Base-by-base conservation (phyloP, 2,113 vertebrate genomes). In the Entomyzon cyanotis region DNA sequence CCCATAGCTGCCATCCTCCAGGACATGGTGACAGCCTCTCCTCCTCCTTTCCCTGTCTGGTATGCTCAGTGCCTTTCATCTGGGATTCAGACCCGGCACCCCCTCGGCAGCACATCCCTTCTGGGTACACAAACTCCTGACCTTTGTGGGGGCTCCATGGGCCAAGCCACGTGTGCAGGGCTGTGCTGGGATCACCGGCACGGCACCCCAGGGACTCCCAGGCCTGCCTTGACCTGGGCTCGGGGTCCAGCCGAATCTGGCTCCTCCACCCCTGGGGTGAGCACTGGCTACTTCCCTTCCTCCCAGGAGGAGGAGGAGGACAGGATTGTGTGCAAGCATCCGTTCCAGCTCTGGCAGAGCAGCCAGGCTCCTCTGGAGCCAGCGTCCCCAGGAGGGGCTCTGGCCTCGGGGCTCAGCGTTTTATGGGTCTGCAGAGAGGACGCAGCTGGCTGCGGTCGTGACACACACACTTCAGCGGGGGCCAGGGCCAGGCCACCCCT, bases 391-490 rank as follows among this genome's bases (percentile, higher is more conserved):
- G 62, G 95, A 95, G 89, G 77, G 87, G 84, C 92, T 96, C 92
- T 96, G 95, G 95, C 95, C 94, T 94, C 87, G 27, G 94, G 94
- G 91, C 94, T 88, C 67, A 0, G 87, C 12, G 2, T 74, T 96
- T 96, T 96, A 96, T 91, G 87, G 96, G 89, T 87, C 93, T 84
- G 84, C 0, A 30, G 96, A 92, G 80, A 86, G 91, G 91, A 94
- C 95, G 62, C 96, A 96, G 96, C 94, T 96, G 96, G 47, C 84
- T 89, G 96, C 4, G 60, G 84, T 91, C 93, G 94, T 95, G 95
- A 96, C 89, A 94, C 92, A 89, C 92, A 96, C 96, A 96, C 95
- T 93, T 95, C 93, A 35, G 92, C 15, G 15, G 90, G 86, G 89
- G 92, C 96, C 96, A 50, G 93, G 89, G 84, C 95, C 87, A 59